Percentiles rank a stretch among this genome's conserved stretches.
These are phyloP conservation scores for Pyrocephalus nanus DNA, from an alignment of 2,797 vertebrate genomes.

Conservation along the genomic window DNA sequence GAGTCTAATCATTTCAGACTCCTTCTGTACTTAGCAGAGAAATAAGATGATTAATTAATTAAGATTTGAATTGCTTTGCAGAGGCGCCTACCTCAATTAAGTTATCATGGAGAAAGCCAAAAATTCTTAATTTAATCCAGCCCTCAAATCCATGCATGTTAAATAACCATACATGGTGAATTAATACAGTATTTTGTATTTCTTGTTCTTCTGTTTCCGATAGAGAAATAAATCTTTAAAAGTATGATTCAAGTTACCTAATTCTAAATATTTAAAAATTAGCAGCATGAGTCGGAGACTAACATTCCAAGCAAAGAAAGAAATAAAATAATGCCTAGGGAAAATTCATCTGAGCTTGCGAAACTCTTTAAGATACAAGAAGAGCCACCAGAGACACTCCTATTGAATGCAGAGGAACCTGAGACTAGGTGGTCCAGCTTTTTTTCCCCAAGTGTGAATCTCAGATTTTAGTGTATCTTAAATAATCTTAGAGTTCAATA, in stretches of 20 bases:
- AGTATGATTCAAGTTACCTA: neutral
- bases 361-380: neutral
- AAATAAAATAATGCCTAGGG: neutral
- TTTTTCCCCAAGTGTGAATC: neutral
- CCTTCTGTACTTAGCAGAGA: neutral
- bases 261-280: neutral
- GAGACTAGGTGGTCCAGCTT: neutral
- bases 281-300: neutral
- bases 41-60: neutral
- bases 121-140: neutral
- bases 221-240: neutral
- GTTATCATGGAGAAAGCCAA: neutral
- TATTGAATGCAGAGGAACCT: neutral
- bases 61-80: neutral
- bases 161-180: neutral
- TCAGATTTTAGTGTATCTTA: neutral
- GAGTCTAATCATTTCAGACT: neutral
- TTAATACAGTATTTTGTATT: neutral
- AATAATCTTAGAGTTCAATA: neutral
- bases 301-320: neutral
- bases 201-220: neutral
- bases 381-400: neutral
- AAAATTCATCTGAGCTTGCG: neutral
- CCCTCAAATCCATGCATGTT: neutral
- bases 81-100: neutral